phyloP scores from a whole-genome alignment of 1,140 invertebrate genomes.

The Lasaia peninsularis region DNA sequence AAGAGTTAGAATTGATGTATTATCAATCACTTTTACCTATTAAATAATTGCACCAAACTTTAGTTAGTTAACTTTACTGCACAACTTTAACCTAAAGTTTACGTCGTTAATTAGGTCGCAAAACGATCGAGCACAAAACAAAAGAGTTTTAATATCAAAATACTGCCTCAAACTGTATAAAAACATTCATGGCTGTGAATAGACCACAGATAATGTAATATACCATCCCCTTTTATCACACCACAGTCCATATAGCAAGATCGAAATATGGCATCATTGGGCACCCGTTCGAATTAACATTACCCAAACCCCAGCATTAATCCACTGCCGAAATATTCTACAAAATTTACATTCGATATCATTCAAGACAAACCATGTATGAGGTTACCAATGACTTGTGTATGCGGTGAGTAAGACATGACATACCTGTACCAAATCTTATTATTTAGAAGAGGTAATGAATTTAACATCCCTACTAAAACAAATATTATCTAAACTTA shows the following conservation, averaged over 20 bases:
- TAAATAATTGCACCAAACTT: no score
- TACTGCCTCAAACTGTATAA: no score
- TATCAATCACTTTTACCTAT: no score
- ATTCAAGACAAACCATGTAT: conserved; percentile 3
- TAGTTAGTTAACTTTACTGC: no score
- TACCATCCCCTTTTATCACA: neutral
- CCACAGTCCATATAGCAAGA: conserved; percentile 1
- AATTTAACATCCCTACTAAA: no score
- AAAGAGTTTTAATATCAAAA: no score
- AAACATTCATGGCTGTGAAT: neutral
- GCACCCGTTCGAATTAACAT: neutral
- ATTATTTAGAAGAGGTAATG: neutral
- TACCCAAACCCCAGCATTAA: neutral
- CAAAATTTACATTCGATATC: conserved; percentile 6
- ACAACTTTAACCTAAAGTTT: no score
- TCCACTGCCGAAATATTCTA: conserved; percentile 3
- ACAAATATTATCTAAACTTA: no score
- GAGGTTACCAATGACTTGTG: neutral
- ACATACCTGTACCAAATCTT: neutral
- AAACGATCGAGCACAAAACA: no score
- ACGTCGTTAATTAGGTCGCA: no score
- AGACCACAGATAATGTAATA: neutral
- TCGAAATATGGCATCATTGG: conserved; percentile 1
- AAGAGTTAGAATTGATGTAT: no score
- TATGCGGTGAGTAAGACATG: neutral